phyloP scores from a whole-genome alignment of 2,888 invertebrate species.

The Mongoloraphidia duomilia region DNA sequence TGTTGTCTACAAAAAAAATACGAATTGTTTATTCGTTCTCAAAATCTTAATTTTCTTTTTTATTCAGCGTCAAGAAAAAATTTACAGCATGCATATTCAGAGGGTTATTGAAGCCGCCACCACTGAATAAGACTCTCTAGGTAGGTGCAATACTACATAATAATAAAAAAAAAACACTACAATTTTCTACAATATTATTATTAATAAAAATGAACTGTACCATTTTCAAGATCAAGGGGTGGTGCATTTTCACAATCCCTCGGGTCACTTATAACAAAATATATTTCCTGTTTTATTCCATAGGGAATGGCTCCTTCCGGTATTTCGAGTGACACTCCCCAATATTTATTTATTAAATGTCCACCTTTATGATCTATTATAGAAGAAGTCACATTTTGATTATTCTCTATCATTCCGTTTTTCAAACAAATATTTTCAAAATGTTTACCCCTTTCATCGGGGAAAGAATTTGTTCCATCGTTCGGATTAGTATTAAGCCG shows the following conservation, averaged over 20 bases:
- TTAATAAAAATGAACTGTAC: slow-evolving; percentile 36
- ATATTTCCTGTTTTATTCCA: slow-evolving; percentile 77
- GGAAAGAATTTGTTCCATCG: background rate
- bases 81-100: no score
- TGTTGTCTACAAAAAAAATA: no score
- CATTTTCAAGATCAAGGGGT: slow-evolving; percentile 81
- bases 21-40: no score
- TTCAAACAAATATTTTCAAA: background rate
- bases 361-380: slow-evolving; percentile 69
- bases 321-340: slow-evolving; percentile 81
- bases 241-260: slow-evolving; percentile 60
- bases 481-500: background rate
- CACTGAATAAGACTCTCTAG: no score
- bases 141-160: no score
- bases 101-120: no score
- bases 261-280: slow-evolving; percentile 78
- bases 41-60: no score
- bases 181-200: slow-evolving; percentile 17
- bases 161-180: slow-evolving; percentile 4
- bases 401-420: background rate
- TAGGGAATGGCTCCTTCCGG: slow-evolving; percentile 76
- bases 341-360: slow-evolving; percentile 68
- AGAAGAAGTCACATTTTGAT: slow-evolving; percentile 29
- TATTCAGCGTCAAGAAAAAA: no score
- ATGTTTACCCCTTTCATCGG: background rate